Percentiles rank a stretch among this genome's conserved stretches.
phyloP scores from a whole-genome alignment of 2,888 invertebrate species.

The Onchidella celtica region DNA sequence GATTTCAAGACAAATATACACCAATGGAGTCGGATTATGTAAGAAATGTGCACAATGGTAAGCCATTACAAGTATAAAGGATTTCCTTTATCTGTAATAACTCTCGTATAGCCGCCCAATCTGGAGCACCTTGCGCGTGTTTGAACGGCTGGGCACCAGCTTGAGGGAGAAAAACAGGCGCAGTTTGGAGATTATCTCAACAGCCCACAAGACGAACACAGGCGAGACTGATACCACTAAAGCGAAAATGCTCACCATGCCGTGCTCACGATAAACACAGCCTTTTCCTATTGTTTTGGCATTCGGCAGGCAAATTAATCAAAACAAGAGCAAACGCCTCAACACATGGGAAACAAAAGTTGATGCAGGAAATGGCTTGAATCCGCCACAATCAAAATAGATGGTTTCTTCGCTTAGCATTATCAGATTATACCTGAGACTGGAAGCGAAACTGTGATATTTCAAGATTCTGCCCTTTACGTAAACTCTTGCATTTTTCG shows the following conservation, averaged over 20 bases:
- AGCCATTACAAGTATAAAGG: slow-evolving; percentile 7
- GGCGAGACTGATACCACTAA: slow-evolving; percentile 37
- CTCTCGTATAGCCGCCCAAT: neutral
- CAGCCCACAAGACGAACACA: slow-evolving; percentile 36
- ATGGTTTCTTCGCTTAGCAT: slow-evolving; percentile 1
- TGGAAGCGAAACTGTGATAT: too few species aligned
- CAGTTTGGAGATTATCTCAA: slow-evolving; percentile 28
- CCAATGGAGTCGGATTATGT: neutral
- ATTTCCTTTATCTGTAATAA: slow-evolving; percentile 1
- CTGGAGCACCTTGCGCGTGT: neutral
- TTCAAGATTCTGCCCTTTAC: too few species aligned
- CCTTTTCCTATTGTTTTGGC: slow-evolving; percentile 44
- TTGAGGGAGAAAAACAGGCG: neutral
- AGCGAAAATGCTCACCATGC: slow-evolving; percentile 29
- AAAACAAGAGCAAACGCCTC: slow-evolving; percentile 36
- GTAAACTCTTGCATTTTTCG: too few species aligned
- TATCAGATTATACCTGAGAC: too few species aligned
- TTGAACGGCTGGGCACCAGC: slow-evolving; percentile 7
- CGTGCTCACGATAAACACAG: slow-evolving; percentile 37
- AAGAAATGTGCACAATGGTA: neutral
- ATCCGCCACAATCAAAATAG: slow-evolving; percentile 43
- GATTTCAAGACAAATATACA: neutral
- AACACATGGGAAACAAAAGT: slow-evolving; percentile 28
- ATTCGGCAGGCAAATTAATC: slow-evolving; percentile 38
- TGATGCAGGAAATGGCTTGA: slow-evolving; percentile 36